Percentiles rank a stretch among this genome's conserved stretches.
Evolutionary conservation across 2,888 invertebrate species (phyloP).

Genomic region (Drosophila fungiperda): DNA sequence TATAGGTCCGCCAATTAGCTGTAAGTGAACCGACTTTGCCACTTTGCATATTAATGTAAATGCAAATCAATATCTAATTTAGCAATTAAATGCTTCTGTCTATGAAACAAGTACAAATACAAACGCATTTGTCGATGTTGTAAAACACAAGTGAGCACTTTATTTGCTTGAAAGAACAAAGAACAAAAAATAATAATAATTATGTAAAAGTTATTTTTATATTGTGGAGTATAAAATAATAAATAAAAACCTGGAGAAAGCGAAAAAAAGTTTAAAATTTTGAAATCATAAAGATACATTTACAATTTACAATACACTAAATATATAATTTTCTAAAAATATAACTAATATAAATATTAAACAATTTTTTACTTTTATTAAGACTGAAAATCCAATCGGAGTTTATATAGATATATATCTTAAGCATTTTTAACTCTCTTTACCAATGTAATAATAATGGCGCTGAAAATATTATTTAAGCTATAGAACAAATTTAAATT

Average conservation of each 20-base stretch:
- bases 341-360: neutral
- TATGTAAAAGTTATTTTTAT: neutral
- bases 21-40: conserved; percentile 25
- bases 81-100: conserved; percentile 6
- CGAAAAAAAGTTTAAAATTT: neutral
- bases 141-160: neutral
- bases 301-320: no score
- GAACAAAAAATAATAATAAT: neutral
- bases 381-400: neutral
- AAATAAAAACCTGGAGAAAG: neutral
- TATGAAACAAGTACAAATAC: neutral
- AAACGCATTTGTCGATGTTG: neutral
- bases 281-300: neutral
- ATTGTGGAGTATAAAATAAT: neutral
- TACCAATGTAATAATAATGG: neutral
- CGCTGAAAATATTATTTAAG: neutral
- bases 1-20: conserved; percentile 39
- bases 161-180: no score
- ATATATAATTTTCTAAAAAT: no score
- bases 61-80: conserved; percentile 40
- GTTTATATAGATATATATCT: neutral
- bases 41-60: conserved; percentile 25
- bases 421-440: neutral
- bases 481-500: neutral
- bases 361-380: neutral